Percentiles rank a stretch among this genome's conserved stretches.
phyloP scores from a whole-genome alignment of 1,140 invertebrate genomes.

The Nymphalis io region DNA sequence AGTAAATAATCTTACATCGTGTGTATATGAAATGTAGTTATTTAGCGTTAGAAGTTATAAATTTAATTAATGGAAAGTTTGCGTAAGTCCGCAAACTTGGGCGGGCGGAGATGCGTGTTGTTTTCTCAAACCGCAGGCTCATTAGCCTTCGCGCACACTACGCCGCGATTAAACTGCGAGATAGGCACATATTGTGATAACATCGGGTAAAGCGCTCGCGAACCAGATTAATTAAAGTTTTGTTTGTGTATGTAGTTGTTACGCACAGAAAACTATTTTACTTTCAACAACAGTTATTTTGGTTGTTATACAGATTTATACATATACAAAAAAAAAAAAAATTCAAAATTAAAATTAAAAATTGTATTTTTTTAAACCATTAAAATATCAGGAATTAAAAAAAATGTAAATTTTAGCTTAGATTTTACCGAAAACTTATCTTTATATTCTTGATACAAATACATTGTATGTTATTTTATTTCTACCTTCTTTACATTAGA shows the following conservation, averaged over 20 bases:
- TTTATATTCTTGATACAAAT: no score
- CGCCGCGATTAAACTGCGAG: slow-evolving; percentile 70
- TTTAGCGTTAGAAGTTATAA: slow-evolving; percentile 26
- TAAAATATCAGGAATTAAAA: no score
- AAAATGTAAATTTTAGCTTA: no score
- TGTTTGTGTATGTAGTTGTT: slow-evolving; percentile 43
- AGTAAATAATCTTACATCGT: slow-evolving; percentile 25
- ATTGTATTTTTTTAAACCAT: no score
- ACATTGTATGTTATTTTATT: no score
- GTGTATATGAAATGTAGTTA: slow-evolving; percentile 17
- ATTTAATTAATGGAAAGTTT: slow-evolving; percentile 72
- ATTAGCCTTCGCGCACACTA: slow-evolving; percentile 74
- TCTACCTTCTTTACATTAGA: no score
- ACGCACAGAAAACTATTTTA: neutral
- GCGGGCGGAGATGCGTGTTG: slow-evolving; percentile 58
- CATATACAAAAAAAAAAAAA: no score
- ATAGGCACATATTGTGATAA: slow-evolving; percentile 68
- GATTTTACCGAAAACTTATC: no score
- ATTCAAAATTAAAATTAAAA: no score
- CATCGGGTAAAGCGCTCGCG: slow-evolving; percentile 50
- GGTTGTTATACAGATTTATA: no score
- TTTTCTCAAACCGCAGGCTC: slow-evolving; percentile 75
- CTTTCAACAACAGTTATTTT: neutral
- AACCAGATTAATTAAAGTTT: slow-evolving; percentile 64
- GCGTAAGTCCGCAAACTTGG: slow-evolving; percentile 56